Evolutionary conservation across 2,797 vertebrate genomes (phyloP), one percentile per base, ranked within the genome.

Genomic region (Tinamus major): DNA sequence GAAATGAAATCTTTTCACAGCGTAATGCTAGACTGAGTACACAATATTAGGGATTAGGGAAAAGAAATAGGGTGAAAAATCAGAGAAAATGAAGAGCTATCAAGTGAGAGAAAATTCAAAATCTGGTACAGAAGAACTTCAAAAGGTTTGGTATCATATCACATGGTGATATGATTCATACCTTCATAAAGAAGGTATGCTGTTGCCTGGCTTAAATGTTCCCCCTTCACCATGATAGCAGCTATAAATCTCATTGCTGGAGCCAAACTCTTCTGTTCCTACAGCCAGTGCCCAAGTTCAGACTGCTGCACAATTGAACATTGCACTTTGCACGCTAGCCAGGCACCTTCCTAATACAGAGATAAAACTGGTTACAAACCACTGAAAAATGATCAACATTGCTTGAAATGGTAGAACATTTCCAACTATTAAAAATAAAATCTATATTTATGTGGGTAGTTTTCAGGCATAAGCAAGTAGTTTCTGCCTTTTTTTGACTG

Each of bases 341-440:
- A 87, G 62, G 87, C 19, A 51, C 53, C 14, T 49, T 79, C n/a
- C 42, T 94, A 91, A 79, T 59, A 48, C 48, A 85, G 90, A 93
- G 48, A 94, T 94, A 92, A 96, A 95, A 75, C 16, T 44, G 33
- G 23, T 11, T 49, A 61, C 49, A 90, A 82, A 81, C 61, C 56
- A 87, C 79, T 93, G 79, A 94, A 95, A 96, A 96, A 90, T 90
- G 11, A 86, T 94, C 89, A 80, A 55, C 89, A 91, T 91, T 94
- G 44, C 87, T 96, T 93, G 94, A 96, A 95, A 97, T 90, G 31
- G 88, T 94, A 96, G 86, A 86, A 93, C 75, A 94, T 88, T 96
- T 96, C 91, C 92, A 91, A 56, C 85, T 94, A 92, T 91, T 89
- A 95, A 95, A 97, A 97, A 51, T 79, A 77, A 87, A 85, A 77